phyloP scores from a whole-genome alignment of 2,113 vertebrate genomes.

The Oenanthe melanoleuca region DNA sequence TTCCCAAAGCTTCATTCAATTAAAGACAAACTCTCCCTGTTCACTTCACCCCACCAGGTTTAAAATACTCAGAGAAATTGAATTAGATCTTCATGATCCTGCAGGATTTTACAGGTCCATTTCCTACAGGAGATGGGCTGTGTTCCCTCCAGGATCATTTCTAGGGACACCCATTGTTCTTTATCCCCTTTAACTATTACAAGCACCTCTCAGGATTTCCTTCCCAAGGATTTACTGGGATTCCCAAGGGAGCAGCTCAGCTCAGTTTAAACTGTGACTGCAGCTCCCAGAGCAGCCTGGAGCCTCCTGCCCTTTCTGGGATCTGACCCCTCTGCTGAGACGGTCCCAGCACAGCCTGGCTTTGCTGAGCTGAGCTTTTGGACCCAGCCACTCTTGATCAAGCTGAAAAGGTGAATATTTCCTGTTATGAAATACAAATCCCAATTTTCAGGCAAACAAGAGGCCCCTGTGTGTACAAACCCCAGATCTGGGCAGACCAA shows the following conservation, averaged over 20 bases:
- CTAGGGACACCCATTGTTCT: background rate
- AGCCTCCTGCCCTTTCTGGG: background rate
- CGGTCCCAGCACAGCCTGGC: background rate
- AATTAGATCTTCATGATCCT: background rate
- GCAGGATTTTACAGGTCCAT: background rate
- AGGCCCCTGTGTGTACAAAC: rapidly evolving
- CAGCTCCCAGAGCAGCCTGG: background rate
- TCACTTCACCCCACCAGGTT: background rate
- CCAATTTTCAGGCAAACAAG: background rate
- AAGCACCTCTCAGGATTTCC: background rate
- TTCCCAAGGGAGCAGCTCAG: background rate
- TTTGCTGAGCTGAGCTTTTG: background rate
- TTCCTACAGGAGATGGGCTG: background rate
- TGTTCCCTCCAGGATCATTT: background rate
- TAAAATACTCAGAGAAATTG: background rate
- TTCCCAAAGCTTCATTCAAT: background rate
- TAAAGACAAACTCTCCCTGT: background rate
- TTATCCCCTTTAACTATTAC: background rate
- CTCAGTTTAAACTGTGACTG: background rate
- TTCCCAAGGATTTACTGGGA: rapidly evolving
- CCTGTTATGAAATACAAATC: background rate
- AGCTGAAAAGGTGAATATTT: background rate
- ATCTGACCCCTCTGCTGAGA: background rate
- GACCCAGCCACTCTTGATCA: rapidly evolving
- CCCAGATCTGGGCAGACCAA: background rate